Evolutionary conservation across 1,140 invertebrate species (phyloP), one percentile per base, ranked within the genome.

Genomic region (Dryas iulia): DNA sequence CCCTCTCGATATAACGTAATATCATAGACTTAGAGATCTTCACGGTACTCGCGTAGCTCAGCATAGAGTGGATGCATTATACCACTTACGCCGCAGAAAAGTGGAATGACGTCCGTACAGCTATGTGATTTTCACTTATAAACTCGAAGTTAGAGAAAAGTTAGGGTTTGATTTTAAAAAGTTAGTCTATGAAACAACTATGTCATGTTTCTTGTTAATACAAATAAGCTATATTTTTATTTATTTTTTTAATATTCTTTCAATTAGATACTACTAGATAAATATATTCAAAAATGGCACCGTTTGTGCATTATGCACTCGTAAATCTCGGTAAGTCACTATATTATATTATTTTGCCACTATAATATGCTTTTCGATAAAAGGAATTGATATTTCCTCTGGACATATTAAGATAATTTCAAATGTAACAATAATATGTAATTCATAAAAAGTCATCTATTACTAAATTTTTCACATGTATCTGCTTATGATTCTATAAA

Each of bases 71-170:
- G 88, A 75, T 66, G 66, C 69, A 71, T 78, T 82, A 82, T 73
- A 81, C 80, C 79, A 84, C 81, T 86, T 81, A 89, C 79, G 81
- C 79, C 79, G 87, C 78, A 83, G 88, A 88, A 90, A 90, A 90
- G 88, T 89, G 84, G 88, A 89, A 88, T 90, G 88, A 90, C 83
- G 87, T 91, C 81, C 86, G 79, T 77, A 75, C 77, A 71, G 69
- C 83, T 78, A 84, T 80, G 81, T 77, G 77, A 79, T 87, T 91
- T 91, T 89, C 88, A 91, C 88, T 88, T 75, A 86, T 79, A 78
- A 74, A 86, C 83, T 87, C 81, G 79, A 81, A 83, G 71, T 75
- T 73, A 78, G 71, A 84, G 78, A 85, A 82, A 83, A 47, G 80
- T 26, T 35, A 60, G 52, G 47, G 52, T 60, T 60, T 68, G 23